Evolutionary conservation across 2,888 invertebrate genomes (phyloP), one percentile per base, ranked within the genome.

Genomic region (Saturnia japonica): DNA sequence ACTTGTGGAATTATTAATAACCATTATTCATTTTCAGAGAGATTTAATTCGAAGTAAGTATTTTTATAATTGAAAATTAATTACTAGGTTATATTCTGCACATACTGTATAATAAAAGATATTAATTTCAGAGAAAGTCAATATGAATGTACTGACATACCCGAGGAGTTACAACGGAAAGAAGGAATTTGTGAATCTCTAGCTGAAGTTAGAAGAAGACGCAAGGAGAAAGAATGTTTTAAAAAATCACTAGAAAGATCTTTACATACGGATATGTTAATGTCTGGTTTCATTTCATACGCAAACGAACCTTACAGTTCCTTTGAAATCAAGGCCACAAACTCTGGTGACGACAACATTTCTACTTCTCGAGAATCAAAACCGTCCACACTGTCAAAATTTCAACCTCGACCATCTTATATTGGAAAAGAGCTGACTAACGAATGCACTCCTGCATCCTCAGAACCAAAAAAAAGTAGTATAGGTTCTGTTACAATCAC

Each of bases 121-220:
- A 34, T 34, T 34, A 34, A 34, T 34, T 70, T 67, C 70, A 72
- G 72, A 62, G 66, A 51, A 54, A 72, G 67, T 40, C 72, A 72
- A 40, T 72, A 72, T 45, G 64, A 72, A 42, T 72, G 70, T 14
- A 68, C 40, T n/a, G 70, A 70, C n/a, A 66, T 71, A 34, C 64
- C 60, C 25, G 57, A 42, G 25, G 60, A 47, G 8, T 68, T 12
- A 16, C 54, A 19, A 34, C 34, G 34, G 68, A 69, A 45, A 57
- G 71, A 69, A 34, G 67, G 45, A 9, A 43, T 67, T 8, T 72
- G 72, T 22, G 72, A 70, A 54, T 70, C 72, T 22, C 42, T 70
- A n/a, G 68, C 66, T 7, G 71, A 71, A 28, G 67, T 68, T 16
- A 68, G 57, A 67, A 68, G 47, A 43, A 68, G 57, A 28, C 66